These are phyloP conservation scores for Paraescarpia echinospica DNA, from an alignment of 1,140 invertebrate species.

Conservation along the genomic window DNA sequence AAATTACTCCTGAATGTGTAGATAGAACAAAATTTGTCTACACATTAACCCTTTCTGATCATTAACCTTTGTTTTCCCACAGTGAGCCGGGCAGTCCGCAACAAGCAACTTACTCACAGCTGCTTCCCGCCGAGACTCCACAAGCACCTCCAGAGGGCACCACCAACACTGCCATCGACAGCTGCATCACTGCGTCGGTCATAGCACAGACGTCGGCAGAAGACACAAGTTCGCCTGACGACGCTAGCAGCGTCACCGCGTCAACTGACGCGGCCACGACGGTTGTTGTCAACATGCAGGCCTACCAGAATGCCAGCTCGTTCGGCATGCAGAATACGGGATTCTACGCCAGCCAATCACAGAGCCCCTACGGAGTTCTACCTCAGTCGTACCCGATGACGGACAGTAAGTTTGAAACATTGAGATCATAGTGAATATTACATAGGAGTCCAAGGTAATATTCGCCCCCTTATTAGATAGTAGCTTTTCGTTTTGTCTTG, in stretches of 20 bases:
- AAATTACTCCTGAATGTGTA: not conserved
- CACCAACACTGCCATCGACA: not conserved
- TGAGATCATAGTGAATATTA: too few relatives aligned
- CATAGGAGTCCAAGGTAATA: too few relatives aligned
- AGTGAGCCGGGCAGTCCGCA: not conserved
- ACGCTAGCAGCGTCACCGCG: not conserved
- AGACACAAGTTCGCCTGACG: not conserved
- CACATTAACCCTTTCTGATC: not conserved
- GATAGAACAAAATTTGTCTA: not conserved
- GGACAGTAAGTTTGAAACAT: conserved; percentile 19
- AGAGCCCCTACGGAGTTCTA: conserved; percentile 35
- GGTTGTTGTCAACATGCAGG: conserved; percentile 34
- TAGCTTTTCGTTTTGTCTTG: too few relatives aligned
- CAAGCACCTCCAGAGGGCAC: not conserved
- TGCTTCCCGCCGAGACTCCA: not conserved
- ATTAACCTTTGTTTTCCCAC: not conserved
- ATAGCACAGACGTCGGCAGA: not conserved
- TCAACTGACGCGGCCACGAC: conserved; percentile 6
- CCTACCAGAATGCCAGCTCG: conserved; percentile 35
- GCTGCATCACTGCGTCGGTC: not conserved
- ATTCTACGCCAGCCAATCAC: conserved; percentile 35
- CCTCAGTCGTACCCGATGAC: conserved; percentile 36
- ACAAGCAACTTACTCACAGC: not conserved
- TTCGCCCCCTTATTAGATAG: too few relatives aligned
- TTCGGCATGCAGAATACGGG: conserved; percentile 34